Evolutionary conservation across 2,797 vertebrate genomes (phyloP).

Genomic region (Gymnoscopelus microlampas): DNA sequence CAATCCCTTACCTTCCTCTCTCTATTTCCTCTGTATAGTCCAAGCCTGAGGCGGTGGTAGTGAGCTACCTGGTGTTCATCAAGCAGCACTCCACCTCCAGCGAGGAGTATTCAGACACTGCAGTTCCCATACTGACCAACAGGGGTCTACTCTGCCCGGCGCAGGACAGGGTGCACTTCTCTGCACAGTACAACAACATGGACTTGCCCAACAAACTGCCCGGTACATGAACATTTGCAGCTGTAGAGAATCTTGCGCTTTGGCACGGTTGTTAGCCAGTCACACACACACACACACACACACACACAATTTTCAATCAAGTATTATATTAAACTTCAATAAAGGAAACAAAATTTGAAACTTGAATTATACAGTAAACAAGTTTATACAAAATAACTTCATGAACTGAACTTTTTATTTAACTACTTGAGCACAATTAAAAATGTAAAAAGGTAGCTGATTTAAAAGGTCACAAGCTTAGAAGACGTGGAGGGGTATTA

Average conservation of each 20-base stretch:
- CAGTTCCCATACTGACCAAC: constrained; percentile 81
- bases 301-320: neutral
- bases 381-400: no score
- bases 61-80: constrained; percentile 85
- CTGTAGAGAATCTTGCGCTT: neutral
- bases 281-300: neutral
- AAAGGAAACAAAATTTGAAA: no score
- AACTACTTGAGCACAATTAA: no score
- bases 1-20: neutral
- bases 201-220: constrained; percentile 76
- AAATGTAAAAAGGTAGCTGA: no score
- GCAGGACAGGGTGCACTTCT: constrained; percentile 77
- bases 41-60: constrained; percentile 73
- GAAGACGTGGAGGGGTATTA: no score
- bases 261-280: neutral
- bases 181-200: constrained; percentile 79
- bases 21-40: constrained; percentile 51
- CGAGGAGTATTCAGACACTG: constrained; percentile 61
- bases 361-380: no score
- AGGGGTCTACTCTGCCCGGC: constrained; percentile 76
- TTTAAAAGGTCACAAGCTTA: no score
- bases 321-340: no score
- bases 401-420: no score
- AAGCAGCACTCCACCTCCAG: constrained; percentile 76
- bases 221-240: constrained; percentile 60